These are phyloP conservation scores for Phainopepla nitens DNA, from an alignment of 2,113 vertebrate genomes.

Conservation along the genomic window DNA sequence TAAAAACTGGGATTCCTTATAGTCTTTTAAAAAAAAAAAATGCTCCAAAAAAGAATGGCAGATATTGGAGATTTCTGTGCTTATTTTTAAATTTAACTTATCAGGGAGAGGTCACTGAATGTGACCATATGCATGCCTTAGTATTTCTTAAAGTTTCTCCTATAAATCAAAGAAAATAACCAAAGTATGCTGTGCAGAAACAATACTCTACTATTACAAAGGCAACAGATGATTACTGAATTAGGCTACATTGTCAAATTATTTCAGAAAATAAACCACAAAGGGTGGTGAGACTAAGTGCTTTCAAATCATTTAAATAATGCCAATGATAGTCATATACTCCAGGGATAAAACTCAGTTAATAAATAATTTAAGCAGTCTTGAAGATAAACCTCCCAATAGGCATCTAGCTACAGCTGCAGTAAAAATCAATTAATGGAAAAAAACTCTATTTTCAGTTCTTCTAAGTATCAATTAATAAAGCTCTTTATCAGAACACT, in stretches of 20 bases:
- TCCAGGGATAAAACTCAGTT: background rate
- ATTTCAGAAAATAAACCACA: background rate
- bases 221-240: background rate
- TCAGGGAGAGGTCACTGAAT: background rate
- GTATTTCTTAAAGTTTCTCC: background rate
- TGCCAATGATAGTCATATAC: background rate
- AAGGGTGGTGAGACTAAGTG: background rate
- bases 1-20: background rate
- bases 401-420: background rate
- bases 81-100: background rate
- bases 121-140: background rate
- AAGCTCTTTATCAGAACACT: background rate
- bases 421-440: background rate
- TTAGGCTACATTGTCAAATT: background rate
- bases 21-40: background rate
- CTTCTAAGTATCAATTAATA: background rate
- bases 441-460: background rate
- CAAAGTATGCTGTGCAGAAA: background rate
- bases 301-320: background rate
- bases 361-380: background rate
- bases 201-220: background rate
- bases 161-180: background rate
- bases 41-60: background rate
- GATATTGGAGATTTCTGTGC: background rate
- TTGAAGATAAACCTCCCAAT: background rate